These are phyloP conservation scores for Cetoscarus ocellatus DNA, from an alignment of 2,797 vertebrate genomes.

Conservation along the genomic window DNA sequence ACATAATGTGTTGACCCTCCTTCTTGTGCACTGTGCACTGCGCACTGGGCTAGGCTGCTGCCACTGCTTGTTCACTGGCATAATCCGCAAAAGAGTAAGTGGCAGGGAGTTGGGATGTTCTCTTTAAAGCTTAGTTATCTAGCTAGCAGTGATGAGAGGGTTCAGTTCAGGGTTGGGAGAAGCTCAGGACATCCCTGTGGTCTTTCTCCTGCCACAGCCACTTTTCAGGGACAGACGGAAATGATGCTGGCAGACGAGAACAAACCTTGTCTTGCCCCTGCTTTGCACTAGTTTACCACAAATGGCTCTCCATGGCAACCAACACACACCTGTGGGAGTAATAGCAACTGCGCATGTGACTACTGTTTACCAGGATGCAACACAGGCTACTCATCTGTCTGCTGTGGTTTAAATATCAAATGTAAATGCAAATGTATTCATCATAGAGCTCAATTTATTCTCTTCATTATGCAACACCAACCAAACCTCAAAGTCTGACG, in stretches of 20 bases:
- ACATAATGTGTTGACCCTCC: constrained; percentile 71
- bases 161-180: constrained; percentile 59
- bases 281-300: constrained; percentile 33
- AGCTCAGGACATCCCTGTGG: constrained; percentile 58
- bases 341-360: constrained; percentile 32
- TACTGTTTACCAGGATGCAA: constrained; percentile 38
- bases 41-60: constrained; percentile 12
- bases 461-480: constrained; percentile 39
- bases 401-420: constrained; percentile 15
- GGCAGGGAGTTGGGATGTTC: constrained; percentile 69
- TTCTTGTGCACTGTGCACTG: constrained; percentile 48
- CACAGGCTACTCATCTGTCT: constrained; percentile 15
- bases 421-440: constrained; percentile 37
- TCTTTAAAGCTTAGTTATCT: constrained; percentile 69
- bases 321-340: constrained; percentile 63
- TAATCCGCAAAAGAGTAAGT: constrained; percentile 77
- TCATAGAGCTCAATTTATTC: constrained; percentile 18
- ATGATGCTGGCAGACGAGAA: constrained; percentile 43
- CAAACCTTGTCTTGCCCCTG: constrained; percentile 47
- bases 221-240: constrained; percentile 51
- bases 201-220: constrained; percentile 47
- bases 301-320: constrained; percentile 64
- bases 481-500: constrained; percentile 6
- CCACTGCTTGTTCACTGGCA: constrained; percentile 39
- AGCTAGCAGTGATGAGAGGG: constrained; percentile 61